phyloP scores from a whole-genome alignment of 2,113 vertebrate species.

The Cacatua alba region DNA sequence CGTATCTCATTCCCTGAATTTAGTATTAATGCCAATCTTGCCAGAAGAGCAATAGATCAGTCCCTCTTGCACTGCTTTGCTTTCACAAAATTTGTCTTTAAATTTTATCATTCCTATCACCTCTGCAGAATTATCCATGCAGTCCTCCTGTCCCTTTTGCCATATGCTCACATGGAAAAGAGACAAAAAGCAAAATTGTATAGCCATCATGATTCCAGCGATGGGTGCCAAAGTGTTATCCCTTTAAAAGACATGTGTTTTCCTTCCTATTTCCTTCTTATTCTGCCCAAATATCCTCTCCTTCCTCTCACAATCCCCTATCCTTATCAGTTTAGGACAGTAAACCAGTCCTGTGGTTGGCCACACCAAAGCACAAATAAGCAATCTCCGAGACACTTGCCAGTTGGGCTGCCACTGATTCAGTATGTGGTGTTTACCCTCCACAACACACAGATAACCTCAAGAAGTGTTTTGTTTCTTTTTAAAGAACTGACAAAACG shows the following conservation, averaged over 20 bases:
- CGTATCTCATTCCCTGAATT: too few species aligned
- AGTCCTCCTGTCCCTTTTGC: background rate
- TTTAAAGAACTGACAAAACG: background rate
- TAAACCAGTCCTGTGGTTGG: background rate
- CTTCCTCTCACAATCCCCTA: background rate
- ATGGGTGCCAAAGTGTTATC: background rate
- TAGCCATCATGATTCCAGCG: background rate
- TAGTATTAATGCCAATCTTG: background rate
- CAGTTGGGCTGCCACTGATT: background rate
- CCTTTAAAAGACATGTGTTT: background rate
- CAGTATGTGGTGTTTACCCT: background rate
- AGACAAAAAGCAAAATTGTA: background rate
- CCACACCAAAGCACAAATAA: background rate
- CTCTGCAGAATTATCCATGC: background rate
- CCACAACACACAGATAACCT: background rate
- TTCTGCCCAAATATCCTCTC: background rate
- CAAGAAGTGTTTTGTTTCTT: background rate
- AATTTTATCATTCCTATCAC: background rate
- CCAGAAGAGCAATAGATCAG: background rate
- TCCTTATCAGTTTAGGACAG: background rate
- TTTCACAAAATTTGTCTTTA: background rate
- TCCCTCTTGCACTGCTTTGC: background rate
- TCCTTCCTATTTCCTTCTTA: background rate
- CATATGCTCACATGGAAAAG: background rate
- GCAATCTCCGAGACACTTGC: background rate